Conservation (phyloP, 1,140 invertebrate genomes). For the Halyomorpha halys region DNA sequence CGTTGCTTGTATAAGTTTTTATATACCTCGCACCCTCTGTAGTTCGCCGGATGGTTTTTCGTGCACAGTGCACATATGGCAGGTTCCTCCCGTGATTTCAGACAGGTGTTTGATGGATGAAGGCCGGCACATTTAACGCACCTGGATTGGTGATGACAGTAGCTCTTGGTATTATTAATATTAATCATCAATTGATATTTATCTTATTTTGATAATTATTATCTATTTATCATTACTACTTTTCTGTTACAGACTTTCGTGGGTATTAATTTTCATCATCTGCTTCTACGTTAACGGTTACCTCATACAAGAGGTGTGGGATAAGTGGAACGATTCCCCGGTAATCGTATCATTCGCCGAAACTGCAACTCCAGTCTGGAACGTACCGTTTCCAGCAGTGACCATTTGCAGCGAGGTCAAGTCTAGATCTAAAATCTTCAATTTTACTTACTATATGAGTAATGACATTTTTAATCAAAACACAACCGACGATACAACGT, state of each 20-base stretch:
- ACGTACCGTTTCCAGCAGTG: slow-evolving; percentile 28
- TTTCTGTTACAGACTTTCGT: slow-evolving; percentile 2
- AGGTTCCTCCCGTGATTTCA: too few species aligned
- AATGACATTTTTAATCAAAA: neutral
- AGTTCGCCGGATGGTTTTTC: too few species aligned
- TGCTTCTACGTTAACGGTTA: slow-evolving; percentile 1
- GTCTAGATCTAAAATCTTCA: neutral
- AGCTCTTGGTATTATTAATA: too few species aligned
- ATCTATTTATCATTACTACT: too few species aligned
- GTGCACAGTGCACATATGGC: too few species aligned
- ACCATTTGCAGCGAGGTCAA: slow-evolving; percentile 27
- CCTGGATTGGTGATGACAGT: too few species aligned
- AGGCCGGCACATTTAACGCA: too few species aligned
- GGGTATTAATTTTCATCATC: slow-evolving; percentile 6
- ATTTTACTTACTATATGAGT: neutral
- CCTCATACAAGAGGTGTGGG: neutral
- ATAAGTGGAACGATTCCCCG: slow-evolving; percentile 11
- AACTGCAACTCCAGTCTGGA: slow-evolving; percentile 20
- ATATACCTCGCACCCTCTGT: too few species aligned
- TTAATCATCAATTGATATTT: too few species aligned
- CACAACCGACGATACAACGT: neutral
- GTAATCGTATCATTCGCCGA: slow-evolving; percentile 14
- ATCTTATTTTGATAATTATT: too few species aligned
- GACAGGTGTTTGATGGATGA: too few species aligned
- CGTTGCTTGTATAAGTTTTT: too few species aligned